Percentiles rank a stretch among this genome's conserved stretches.
Evolutionary conservation across 23 tunicate species (phyloP).

Genomic region (Trididemnum miniatum): DNA sequence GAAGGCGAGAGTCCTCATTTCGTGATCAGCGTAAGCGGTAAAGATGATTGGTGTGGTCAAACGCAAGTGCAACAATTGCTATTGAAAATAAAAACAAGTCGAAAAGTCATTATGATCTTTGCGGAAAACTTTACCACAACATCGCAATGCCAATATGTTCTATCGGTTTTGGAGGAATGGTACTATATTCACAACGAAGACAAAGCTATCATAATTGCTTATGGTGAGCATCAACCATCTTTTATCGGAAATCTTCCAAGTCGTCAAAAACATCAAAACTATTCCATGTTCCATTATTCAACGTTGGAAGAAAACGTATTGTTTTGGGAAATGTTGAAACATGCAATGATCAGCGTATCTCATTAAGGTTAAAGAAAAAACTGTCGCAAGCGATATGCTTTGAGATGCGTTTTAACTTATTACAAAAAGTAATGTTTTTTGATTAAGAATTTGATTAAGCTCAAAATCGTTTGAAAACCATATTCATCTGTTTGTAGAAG

Average conservation of each 20-base stretch:
- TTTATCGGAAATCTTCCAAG: neutral
- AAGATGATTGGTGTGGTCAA: conserved; percentile 23
- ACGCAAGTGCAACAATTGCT: conserved; percentile 21
- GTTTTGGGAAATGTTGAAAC: neutral
- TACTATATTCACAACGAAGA: neutral
- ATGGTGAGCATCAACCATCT: neutral
- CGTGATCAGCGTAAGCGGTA: neutral
- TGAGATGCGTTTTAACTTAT: too few relatives aligned
- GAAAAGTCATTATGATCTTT: conserved; percentile 11
- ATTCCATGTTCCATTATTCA: neutral
- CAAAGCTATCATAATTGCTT: neutral
- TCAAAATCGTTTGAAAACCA: too few relatives aligned
- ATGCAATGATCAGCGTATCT: neutral
- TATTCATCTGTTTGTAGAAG: too few relatives aligned
- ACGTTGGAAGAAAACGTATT: neutral
- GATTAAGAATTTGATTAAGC: too few relatives aligned
- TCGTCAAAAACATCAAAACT: neutral
- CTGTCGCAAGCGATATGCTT: too few relatives aligned
- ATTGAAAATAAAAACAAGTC: neutral
- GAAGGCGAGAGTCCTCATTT: neutral
- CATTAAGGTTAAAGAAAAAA: too few relatives aligned
- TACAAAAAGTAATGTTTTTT: too few relatives aligned
- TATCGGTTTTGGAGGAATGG: conserved; percentile 35
- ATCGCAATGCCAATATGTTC: conserved; percentile 15
- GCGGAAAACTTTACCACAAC: neutral